Base-by-base conservation (phyloP, 2,888 invertebrate genomes). In the Priocnemis perturbator region DNA sequence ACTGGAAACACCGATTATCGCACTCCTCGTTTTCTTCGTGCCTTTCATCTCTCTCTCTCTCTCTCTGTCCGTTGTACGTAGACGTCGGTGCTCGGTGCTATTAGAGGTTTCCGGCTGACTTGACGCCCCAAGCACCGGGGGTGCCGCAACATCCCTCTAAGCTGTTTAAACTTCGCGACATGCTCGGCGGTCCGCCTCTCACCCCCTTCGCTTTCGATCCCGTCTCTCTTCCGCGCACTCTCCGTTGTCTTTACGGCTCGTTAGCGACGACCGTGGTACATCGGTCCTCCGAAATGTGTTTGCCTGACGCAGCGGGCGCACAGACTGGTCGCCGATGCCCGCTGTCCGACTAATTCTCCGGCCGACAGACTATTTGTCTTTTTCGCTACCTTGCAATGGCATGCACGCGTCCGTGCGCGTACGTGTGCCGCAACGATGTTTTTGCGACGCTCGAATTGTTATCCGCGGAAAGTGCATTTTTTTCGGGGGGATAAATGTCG, bases 81-180 rank as follows among this genome's bases (percentile, higher is more conserved):
- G 75, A 77, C 74, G 75, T 81, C 80, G 67, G 83, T 83, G 83
- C 88, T 81, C 80, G 67, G 83, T 83, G 83, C 88, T 86, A 87
- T 88, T 88, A 87, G 88, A 87, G 88, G 88, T 88, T 88, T 88
- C 83, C 86, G 78, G 85, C 81, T 85, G 87, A 88, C 86, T 87
- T 86, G 85, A 79, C 86, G 81, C 84, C 84, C 83, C 82, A 78
- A 79, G 80, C 82, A 78, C 78, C 76, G 9, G 74, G 79, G 79
- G 77, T 78, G 82, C 87, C 85, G 82, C 86, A 87, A 85, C 85
- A 86, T 88, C 88, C 86, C 87, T 86, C 85, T 81, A 81, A 84
- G 82, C 85, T 85, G 83, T 87, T 86, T 83, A 87, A 87, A 88
- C 85, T 87, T 84, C 74, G 83, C 81, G 83, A 81, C 83, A 79